Evolutionary conservation across 2,888 invertebrate genomes (phyloP).

Genomic region (Tenthredo livida): DNA sequence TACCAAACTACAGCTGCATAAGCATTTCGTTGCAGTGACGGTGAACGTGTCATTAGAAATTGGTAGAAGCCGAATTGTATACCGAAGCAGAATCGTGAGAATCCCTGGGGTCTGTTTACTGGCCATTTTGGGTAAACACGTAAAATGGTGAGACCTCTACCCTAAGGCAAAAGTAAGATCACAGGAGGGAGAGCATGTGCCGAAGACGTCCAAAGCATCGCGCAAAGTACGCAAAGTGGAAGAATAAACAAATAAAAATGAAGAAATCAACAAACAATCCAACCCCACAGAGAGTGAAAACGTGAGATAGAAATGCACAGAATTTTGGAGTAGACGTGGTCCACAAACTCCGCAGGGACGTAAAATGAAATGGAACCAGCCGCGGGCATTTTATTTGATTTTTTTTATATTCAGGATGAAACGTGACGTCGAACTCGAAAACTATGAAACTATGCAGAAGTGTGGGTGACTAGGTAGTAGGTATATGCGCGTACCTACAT

Average conservation of each 20-base stretch:
- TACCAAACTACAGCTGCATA: not conserved
- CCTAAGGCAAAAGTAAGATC: not conserved
- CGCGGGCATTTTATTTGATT: not conserved
- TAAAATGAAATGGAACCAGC: constrained; percentile 22
- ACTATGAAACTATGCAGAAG: not conserved
- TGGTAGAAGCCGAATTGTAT: not conserved
- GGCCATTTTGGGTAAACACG: not conserved
- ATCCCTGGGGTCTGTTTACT: not conserved
- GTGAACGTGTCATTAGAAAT: not conserved
- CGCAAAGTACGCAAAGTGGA: not conserved
- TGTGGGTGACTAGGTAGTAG: not conserved
- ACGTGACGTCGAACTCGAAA: not conserved
- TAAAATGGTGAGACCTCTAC: not conserved
- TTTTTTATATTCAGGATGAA: not conserved
- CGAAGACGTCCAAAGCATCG: not conserved
- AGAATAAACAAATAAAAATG: constrained; percentile 7
- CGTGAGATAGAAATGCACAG: not conserved
- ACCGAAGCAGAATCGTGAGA: not conserved
- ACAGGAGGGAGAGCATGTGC: not conserved
- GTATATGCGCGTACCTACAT: not conserved
- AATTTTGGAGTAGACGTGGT: not conserved
- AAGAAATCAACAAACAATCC: not conserved
- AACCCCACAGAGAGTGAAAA: not conserved
- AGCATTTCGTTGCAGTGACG: not conserved
- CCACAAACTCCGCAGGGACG: constrained; percentile 19